These are phyloP conservation scores for Thysanoteuthis rhombus DNA, from an alignment of 2,888 invertebrate genomes.

Conservation along the genomic window DNA sequence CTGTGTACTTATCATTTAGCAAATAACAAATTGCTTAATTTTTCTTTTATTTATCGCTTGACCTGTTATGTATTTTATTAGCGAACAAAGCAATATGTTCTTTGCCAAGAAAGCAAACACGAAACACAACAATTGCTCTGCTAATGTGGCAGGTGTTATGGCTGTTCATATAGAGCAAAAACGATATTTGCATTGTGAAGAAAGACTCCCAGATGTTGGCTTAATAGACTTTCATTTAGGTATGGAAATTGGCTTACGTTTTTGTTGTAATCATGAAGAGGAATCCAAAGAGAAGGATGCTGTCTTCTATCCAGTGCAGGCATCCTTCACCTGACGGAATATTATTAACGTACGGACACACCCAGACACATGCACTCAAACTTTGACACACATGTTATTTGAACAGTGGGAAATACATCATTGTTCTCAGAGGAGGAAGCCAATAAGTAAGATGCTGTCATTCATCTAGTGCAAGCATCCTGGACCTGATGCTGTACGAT, in stretches of 20 bases:
- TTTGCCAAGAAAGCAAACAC: neutral
- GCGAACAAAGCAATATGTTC: neutral
- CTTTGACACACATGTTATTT: too few species aligned
- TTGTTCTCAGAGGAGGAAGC: too few species aligned
- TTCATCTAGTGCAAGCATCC: too few species aligned
- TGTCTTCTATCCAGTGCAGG: neutral
- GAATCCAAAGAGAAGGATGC: neutral
- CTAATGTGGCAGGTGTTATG: neutral
- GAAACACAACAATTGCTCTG: neutral
- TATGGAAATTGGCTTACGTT: neutral
- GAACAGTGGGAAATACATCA: too few species aligned
- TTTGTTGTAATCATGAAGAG: neutral
- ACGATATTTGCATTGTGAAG: neutral
- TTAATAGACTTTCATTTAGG: neutral
- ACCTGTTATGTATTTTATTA: neutral
- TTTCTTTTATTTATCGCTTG: too few species aligned
- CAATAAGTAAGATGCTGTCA: too few species aligned
- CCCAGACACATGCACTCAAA: too few species aligned
- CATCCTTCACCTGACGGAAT: neutral
- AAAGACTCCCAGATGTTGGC: neutral
- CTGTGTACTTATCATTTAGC: too few species aligned
- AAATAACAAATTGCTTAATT: too few species aligned
- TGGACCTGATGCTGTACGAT: too few species aligned
- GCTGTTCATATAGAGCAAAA: neutral
- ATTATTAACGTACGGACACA: neutral